Evolutionary conservation across 2,797 vertebrate genomes (phyloP).

Genomic region (Peromyscus aztecus): DNA sequence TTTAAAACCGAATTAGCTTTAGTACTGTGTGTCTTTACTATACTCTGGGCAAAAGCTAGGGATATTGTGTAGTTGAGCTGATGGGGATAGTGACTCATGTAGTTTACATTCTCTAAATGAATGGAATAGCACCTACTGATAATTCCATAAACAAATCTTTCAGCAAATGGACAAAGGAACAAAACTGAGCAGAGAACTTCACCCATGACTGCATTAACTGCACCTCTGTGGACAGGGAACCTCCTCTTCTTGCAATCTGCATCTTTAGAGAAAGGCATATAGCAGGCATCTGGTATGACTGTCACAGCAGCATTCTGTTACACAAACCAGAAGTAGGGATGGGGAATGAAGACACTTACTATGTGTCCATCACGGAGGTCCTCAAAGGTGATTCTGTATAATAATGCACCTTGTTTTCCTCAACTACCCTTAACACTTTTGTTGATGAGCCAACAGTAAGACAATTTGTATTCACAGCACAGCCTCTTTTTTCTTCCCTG

Average conservation of each 20-base stretch:
- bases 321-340: neutral
- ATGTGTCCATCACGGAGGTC: neutral
- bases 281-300: neutral
- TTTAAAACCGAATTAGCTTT: neutral
- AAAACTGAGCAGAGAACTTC: neutral
- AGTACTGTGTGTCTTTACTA: neutral
- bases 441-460: neutral
- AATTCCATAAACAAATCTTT: constrained; percentile 12
- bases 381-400: neutral
- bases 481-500: neutral
- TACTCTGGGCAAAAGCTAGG: neutral
- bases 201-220: neutral
- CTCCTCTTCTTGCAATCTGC: neutral
- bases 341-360: neutral
- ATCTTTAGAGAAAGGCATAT: constrained; percentile 36
- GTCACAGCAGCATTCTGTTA: neutral
- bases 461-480: constrained; percentile 23
- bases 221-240: neutral
- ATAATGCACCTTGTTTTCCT: neutral
- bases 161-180: constrained; percentile 18
- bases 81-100: neutral
- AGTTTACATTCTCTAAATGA: constrained; percentile 20
- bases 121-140: neutral
- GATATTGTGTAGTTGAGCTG: neutral
- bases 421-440: neutral